phyloP scores from a whole-genome alignment of 2,113 vertebrate species.

The Pleuronectes platessa region DNA sequence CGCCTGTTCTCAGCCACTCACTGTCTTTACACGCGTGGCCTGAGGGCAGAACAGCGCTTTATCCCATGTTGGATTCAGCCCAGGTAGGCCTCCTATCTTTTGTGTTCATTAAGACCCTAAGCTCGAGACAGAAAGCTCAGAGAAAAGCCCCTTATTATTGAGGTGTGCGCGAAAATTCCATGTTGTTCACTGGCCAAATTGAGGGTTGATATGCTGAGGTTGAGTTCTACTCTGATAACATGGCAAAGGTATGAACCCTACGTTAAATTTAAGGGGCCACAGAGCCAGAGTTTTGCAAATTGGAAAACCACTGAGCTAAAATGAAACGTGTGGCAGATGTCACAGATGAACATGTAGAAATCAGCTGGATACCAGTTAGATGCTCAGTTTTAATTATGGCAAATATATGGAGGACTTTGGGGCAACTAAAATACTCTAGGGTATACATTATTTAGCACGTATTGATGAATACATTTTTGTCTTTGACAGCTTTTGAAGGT shows the following conservation, averaged over 20 bases:
- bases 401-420: no score
- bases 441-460: no score
- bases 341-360: no score
- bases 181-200: not conserved
- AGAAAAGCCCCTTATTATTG: constrained; percentile 17
- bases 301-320: not conserved
- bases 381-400: no score
- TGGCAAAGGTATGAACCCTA: no score
- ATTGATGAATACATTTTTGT: no score
- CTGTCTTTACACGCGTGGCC: constrained; percentile 38
- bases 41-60: constrained; percentile 43
- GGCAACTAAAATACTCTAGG: no score
- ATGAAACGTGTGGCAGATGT: not conserved
- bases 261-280: not conserved
- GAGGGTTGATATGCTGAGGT: no score
- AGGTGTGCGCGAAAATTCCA: constrained; percentile 8
- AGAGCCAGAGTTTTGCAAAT: not conserved
- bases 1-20: constrained; percentile 10
- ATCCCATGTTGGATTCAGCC: constrained; percentile 27
- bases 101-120: constrained; percentile 32
- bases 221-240: no score
- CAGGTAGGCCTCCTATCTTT: constrained; percentile 27
- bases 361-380: no score
- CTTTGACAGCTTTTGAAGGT: no score
- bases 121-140: constrained; percentile 27